phyloP scores from a whole-genome alignment of 2,888 invertebrate genomes.

The Aethes cnicana region DNA sequence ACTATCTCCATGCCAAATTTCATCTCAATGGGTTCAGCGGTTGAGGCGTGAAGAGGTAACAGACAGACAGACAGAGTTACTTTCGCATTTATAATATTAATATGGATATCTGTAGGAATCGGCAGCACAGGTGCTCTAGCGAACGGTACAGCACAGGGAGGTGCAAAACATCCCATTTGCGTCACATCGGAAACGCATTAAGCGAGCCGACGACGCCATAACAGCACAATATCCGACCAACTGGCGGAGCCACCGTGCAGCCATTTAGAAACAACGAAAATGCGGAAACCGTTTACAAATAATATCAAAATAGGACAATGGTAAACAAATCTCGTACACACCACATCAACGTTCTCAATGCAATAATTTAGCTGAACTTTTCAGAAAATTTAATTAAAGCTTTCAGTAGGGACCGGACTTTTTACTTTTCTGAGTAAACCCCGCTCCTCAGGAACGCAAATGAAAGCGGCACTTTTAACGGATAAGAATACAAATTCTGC shows the following conservation, averaged over 20 bases:
- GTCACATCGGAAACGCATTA: conserved; percentile 79
- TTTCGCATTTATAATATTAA: too few relatives aligned
- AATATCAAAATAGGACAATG: neutral
- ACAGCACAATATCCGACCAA: conserved; percentile 76
- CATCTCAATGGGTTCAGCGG: too few relatives aligned
- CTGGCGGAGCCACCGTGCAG: conserved; percentile 36
- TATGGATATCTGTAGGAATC: neutral
- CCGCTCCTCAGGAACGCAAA: conserved; percentile 15
- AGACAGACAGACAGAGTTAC: too few relatives aligned
- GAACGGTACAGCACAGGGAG: conserved; percentile 20
- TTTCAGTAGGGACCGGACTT: conserved; percentile 7
- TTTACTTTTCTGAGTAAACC: conserved; percentile 1
- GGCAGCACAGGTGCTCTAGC: conserved; percentile 16
- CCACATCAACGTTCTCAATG: neutral
- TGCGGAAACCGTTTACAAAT: conserved; percentile 2
- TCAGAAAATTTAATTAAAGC: conserved; percentile 13
- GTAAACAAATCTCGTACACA: neutral
- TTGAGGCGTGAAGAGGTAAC: too few relatives aligned
- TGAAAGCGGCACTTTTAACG: conserved; percentile 23
- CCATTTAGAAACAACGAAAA: conserved; percentile 20
- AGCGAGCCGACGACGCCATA: conserved; percentile 63
- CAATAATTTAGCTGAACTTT: neutral
- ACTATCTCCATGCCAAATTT: too few relatives aligned
- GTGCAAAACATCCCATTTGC: conserved; percentile 72
- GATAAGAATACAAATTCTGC: conserved; percentile 26